Conservation (phyloP, 2,888 invertebrate genomes). For the Troides oblongomaculatus region DNA sequence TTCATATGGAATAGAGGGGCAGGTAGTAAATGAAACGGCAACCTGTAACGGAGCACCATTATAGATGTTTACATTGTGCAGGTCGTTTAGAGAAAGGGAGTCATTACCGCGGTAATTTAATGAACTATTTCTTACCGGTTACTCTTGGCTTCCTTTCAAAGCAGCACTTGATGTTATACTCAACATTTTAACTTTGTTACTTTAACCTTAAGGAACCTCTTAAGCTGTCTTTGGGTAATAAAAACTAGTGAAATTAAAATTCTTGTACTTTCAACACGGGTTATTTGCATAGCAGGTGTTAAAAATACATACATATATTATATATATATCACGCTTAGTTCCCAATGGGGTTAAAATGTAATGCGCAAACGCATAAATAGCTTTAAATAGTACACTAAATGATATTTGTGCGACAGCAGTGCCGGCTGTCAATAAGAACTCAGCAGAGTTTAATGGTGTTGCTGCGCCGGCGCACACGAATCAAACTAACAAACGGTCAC, state of each 20-base stretch:
- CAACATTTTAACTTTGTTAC: no score
- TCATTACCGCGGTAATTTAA: no score
- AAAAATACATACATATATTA: background rate
- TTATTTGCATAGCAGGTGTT: conserved; percentile 30
- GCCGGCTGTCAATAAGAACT: conserved; percentile 55
- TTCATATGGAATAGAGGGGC: no score
- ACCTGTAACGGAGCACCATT: no score
- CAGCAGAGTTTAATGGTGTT: conserved; percentile 62
- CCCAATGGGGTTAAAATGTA: background rate
- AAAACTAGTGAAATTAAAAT: conserved; percentile 18
- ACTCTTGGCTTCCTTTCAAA: no score
- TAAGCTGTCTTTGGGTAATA: background rate
- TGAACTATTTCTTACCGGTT: no score
- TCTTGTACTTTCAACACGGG: conserved; percentile 34
- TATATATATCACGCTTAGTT: no score
- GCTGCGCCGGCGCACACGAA: conserved; percentile 64
- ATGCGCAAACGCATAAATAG: conserved; percentile 7
- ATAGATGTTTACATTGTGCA: no score
- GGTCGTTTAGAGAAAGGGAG: no score
- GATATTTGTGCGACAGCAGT: background rate
- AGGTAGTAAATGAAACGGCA: no score
- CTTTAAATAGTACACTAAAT: conserved; percentile 3
- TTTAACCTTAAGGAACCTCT: no score
- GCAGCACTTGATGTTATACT: no score
- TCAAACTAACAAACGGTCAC: conserved; percentile 36